Conservation (phyloP, 2,797 vertebrate genomes). For the Micropoecilia bifurca region DNA sequence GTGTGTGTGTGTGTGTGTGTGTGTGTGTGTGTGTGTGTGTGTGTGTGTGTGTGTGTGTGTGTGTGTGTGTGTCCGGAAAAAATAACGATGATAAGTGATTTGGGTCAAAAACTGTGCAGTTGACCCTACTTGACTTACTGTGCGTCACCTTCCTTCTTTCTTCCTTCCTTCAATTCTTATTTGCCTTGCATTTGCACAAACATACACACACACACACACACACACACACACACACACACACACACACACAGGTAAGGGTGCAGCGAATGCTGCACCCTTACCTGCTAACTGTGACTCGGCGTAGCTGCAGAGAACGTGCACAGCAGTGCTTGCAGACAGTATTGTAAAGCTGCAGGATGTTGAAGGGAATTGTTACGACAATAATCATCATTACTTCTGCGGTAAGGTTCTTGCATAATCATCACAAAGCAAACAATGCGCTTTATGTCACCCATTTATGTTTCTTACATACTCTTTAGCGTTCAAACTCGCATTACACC, state of each 20-base stretch:
- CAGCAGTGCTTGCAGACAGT: constrained; percentile 44
- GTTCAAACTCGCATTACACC: constrained; percentile 37
- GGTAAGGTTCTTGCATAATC: constrained; percentile 33
- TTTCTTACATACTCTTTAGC: constrained; percentile 23
- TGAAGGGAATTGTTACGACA: constrained; percentile 65
- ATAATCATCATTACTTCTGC: constrained; percentile 58
- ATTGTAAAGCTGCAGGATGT: constrained; percentile 48
- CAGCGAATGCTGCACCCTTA: constrained; percentile 8
- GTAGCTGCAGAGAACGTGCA: constrained; percentile 35
- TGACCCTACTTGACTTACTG: constrained; percentile 46
- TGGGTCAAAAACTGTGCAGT: constrained; percentile 50
- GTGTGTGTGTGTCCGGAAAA: constrained; percentile 10
- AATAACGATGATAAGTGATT: constrained; percentile 57
- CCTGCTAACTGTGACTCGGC: constrained; percentile 31
- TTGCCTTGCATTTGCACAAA: background rate
- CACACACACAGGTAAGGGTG: no score
- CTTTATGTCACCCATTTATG: constrained; percentile 35
- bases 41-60: no score
- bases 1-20: no score
- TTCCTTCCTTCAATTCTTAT: constrained; percentile 22
- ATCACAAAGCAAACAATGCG: constrained; percentile 47
- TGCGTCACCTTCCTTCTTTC: constrained; percentile 9
- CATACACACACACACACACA: constrained; percentile 6
- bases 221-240: background rate
- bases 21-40: no score